Conservation (phyloP, 1,140 invertebrate species). For the Brachionus asplanchnoidis region DNA sequence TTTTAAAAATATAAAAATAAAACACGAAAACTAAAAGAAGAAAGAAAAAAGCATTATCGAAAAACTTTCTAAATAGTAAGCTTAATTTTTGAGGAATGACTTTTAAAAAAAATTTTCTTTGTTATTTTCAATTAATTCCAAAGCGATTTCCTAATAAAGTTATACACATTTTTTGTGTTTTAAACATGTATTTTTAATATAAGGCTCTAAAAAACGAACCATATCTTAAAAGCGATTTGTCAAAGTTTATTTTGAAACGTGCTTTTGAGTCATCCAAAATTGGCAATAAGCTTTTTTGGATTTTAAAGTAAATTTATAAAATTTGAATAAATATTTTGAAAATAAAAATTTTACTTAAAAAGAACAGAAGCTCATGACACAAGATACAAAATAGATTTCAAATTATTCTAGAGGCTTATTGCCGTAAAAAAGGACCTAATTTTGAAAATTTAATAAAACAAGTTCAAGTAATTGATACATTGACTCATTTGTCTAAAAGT, state of each 20-base stretch:
- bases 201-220: conserved; percentile 87
- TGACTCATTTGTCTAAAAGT: conserved; percentile 64
- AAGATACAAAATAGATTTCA: conserved; percentile 69
- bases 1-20: too few relatives aligned
- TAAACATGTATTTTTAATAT: neutral
- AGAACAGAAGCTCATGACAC: conserved; percentile 60
- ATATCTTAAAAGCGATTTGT: conserved; percentile 81
- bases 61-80: too few relatives aligned
- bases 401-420: conserved; percentile 88
- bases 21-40: too few relatives aligned
- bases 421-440: conserved; percentile 79
- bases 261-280: conserved; percentile 86
- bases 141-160: too few relatives aligned
- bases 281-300: conserved; percentile 95
- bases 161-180: too few relatives aligned
- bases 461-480: conserved; percentile 80
- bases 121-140: too few relatives aligned
- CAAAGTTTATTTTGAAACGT: conserved; percentile 77
- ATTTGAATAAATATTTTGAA: neutral
- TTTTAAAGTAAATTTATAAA: conserved; percentile 63
- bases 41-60: too few relatives aligned
- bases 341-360: conserved; percentile 43
- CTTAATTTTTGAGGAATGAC: too few relatives aligned
- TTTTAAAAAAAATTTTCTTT: too few relatives aligned
- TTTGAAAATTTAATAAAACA: conserved; percentile 73